phyloP scores from a whole-genome alignment of 2,888 invertebrate species.

The Glomeris marginata region DNA sequence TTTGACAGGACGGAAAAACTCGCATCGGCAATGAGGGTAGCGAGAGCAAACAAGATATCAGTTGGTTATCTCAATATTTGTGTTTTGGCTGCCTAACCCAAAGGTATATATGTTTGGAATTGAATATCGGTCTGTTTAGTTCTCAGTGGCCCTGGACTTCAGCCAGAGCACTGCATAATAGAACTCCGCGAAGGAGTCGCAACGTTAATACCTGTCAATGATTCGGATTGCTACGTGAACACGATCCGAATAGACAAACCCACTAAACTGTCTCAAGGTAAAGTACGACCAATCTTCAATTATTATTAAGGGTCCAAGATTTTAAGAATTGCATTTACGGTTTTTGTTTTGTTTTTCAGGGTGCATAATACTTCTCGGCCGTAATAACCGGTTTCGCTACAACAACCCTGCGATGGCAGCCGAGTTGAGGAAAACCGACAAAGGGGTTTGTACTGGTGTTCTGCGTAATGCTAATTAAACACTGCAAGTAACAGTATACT shows the following conservation, averaged over 20 bases:
- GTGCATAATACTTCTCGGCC: constrained; percentile 58
- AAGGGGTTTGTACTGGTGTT: constrained; percentile 33
- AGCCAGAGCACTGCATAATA: constrained; percentile 62
- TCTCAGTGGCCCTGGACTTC: constrained; percentile 55
- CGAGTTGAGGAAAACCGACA: constrained; percentile 55
- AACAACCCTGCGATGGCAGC: constrained; percentile 82
- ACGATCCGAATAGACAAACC: constrained; percentile 61
- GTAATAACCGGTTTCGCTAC: constrained; percentile 70
- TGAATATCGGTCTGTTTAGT: constrained; percentile 31
- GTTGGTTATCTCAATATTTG: constrained; percentile 17
- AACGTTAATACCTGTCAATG: constrained; percentile 52
- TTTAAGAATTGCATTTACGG: not conserved
- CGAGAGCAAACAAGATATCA: constrained; percentile 51
- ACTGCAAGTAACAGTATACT: too few species aligned
- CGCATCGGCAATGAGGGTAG: constrained; percentile 58
- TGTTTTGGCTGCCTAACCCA: too few species aligned
- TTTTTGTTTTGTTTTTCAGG: constrained; percentile 32
- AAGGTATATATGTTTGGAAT: not conserved
- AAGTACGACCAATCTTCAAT: not conserved
- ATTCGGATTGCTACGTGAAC: constrained; percentile 68
- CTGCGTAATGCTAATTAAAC: too few species aligned
- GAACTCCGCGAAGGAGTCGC: constrained; percentile 53
- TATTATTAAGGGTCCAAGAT: not conserved
- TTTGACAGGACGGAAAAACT: constrained; percentile 60
- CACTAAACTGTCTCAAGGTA: constrained; percentile 58